A percentile compares a stretch with the other conserved stretches of the same genome.
phyloP scores from a whole-genome alignment of 2,888 invertebrate species.

The Pollenia angustigena region DNA sequence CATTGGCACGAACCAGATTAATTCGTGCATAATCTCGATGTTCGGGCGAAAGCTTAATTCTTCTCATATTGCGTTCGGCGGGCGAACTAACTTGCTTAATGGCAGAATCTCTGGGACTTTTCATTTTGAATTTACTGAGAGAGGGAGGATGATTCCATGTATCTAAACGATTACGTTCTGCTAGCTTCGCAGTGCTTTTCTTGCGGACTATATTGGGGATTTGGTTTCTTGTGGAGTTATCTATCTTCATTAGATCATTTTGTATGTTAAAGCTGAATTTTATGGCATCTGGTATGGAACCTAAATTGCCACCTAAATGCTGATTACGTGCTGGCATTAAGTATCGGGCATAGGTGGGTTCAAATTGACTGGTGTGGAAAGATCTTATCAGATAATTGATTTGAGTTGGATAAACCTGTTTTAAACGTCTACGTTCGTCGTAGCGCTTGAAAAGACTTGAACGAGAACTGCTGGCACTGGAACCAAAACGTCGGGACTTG shows the following conservation, averaged over 20 bases:
- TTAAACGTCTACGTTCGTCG: slow-evolving; percentile 73
- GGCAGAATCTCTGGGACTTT: slow-evolving; percentile 5
- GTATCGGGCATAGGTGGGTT: slow-evolving; percentile 61
- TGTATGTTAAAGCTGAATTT: slow-evolving; percentile 69
- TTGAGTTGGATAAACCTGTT: slow-evolving; percentile 46
- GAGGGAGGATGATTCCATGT: slow-evolving; percentile 71
- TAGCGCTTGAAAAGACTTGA: slow-evolving; percentile 74
- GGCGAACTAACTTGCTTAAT: not conserved
- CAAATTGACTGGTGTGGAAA: slow-evolving; percentile 60
- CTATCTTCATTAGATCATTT: slow-evolving; percentile 73
- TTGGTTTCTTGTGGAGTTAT: not conserved
- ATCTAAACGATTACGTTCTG: slow-evolving; percentile 36
- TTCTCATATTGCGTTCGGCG: not conserved
- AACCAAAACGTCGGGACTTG: slow-evolving; percentile 74
- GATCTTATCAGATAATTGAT: slow-evolving; percentile 69
- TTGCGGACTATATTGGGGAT: not conserved
- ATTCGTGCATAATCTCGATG: slow-evolving; percentile 37
- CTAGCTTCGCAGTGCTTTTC: not conserved
- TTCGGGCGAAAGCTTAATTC: slow-evolving; percentile 21
- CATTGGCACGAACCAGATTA: not conserved
- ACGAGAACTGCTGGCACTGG: slow-evolving; percentile 76
- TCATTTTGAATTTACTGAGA: slow-evolving; percentile 10
- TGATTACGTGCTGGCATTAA: slow-evolving; percentile 74
- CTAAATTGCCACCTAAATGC: slow-evolving; percentile 58
- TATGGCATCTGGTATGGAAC: slow-evolving; percentile 66